Evolutionary conservation across 2,113 vertebrate genomes (phyloP).

Genomic region (Paedocypris sp.): DNA sequence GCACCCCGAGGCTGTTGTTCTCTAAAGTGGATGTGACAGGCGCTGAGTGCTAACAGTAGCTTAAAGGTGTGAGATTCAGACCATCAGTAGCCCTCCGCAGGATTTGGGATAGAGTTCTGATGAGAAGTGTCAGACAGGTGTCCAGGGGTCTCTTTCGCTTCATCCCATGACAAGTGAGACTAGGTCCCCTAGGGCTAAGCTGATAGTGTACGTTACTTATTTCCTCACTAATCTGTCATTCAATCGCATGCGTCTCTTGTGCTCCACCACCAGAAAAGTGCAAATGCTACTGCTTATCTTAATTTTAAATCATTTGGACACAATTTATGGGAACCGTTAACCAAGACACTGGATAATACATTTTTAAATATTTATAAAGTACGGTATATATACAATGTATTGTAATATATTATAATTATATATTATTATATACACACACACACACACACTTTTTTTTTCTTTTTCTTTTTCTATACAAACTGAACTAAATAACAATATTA

Average conservation of each 20-base stretch:
- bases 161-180: constrained; percentile 21
- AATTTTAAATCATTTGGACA: not conserved
- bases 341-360: no score
- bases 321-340: no score
- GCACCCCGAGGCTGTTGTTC: constrained; percentile 47
- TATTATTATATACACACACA: no score
- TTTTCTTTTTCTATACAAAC: no score
- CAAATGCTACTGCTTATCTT: not conserved
- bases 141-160: constrained; percentile 8
- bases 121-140: constrained; percentile 33
- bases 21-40: constrained; percentile 56
- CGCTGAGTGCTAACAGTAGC: constrained; percentile 42
- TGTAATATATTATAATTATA: no score
- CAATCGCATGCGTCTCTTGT: constrained; percentile 1
- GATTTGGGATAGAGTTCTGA: constrained; percentile 24
- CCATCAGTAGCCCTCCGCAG: constrained; percentile 29
- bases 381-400: no score
- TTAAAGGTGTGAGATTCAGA: constrained; percentile 42
- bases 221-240: constrained; percentile 27
- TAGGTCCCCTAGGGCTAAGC: constrained; percentile 20
- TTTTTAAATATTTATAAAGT: no score
- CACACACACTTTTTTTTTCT: no score
- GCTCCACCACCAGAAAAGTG: not conserved
- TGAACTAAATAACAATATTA: no score
- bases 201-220: constrained; percentile 19